Percentiles rank a stretch among this genome's conserved stretches.
Evolutionary conservation across 2,888 invertebrate genomes (phyloP).

Genomic region (Teleiodes luculella): DNA sequence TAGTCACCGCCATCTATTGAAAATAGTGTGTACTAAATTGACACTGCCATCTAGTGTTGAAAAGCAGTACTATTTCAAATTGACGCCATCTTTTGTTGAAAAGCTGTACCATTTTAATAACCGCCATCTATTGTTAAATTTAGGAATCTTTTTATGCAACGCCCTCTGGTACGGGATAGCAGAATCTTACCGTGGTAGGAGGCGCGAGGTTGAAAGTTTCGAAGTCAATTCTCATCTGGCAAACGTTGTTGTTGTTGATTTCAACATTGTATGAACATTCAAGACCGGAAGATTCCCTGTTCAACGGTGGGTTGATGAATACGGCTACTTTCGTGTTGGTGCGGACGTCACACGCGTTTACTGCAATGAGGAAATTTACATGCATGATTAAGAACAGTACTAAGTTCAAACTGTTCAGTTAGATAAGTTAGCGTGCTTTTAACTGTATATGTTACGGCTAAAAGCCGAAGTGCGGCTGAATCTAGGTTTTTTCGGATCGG

Average conservation of each 20-base stretch:
- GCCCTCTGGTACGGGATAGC: neutral
- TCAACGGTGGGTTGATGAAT: conserved; percentile 71
- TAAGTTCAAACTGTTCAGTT: too few relatives aligned
- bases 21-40: neutral
- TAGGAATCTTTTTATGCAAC: neutral
- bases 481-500: too few relatives aligned
- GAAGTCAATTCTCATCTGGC: conserved; percentile 80
- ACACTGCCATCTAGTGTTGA: neutral
- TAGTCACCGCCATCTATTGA: neutral
- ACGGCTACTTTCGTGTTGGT: conserved; percentile 65
- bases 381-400: too few relatives aligned
- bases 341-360: conserved; percentile 67
- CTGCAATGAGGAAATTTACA: conserved; percentile 33
- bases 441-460: too few relatives aligned
- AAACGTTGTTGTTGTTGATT: conserved; percentile 78
- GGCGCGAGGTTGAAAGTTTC: conserved; percentile 75
- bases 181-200: conserved; percentile 60
- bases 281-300: conserved; percentile 58
- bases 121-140: neutral
- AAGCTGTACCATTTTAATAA: neutral
- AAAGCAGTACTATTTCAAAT: neutral
- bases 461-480: too few relatives aligned
- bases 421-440: too few relatives aligned
- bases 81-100: neutral
- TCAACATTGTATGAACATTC: conserved; percentile 77